Evolutionary conservation across 2,888 invertebrate species (phyloP).

Genomic region (Boloria euphrosyne): DNA sequence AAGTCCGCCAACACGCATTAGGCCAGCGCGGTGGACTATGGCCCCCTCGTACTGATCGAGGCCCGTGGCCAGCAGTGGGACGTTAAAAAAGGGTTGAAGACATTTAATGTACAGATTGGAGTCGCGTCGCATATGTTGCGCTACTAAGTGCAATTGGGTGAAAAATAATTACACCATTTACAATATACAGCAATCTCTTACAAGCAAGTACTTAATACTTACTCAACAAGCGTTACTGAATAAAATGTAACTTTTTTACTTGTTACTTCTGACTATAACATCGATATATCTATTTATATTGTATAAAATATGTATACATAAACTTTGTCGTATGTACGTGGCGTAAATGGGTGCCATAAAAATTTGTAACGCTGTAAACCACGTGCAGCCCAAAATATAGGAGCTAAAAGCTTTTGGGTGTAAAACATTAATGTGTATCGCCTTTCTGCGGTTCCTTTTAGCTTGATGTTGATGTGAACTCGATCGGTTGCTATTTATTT

Average conservation of each 20-base stretch:
- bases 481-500: slow-evolving; percentile 50
- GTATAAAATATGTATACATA: slow-evolving; percentile 14
- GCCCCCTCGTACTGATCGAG: too few species aligned
- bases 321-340: slow-evolving; percentile 46
- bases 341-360: slow-evolving; percentile 44
- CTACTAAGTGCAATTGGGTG: too few species aligned
- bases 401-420: slow-evolving; percentile 73
- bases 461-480: slow-evolving; percentile 49
- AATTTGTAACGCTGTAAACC: slow-evolving; percentile 48
- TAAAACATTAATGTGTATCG: slow-evolving; percentile 67
- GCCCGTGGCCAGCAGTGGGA: too few species aligned
- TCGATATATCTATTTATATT: not conserved
- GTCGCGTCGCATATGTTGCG: too few species aligned
- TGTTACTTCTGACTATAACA: not conserved
- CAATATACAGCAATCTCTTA: too few species aligned
- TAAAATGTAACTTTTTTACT: not conserved
- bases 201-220: too few species aligned
- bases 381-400: slow-evolving; percentile 59
- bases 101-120: too few species aligned
- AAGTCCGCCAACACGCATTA: too few species aligned
- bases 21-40: too few species aligned
- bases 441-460: slow-evolving; percentile 57
- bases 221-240: too few species aligned
- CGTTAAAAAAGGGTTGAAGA: too few species aligned
- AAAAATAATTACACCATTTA: too few species aligned